Conservation (phyloP, 2,113 vertebrate genomes). For the Bufo gargarizans region DNA sequence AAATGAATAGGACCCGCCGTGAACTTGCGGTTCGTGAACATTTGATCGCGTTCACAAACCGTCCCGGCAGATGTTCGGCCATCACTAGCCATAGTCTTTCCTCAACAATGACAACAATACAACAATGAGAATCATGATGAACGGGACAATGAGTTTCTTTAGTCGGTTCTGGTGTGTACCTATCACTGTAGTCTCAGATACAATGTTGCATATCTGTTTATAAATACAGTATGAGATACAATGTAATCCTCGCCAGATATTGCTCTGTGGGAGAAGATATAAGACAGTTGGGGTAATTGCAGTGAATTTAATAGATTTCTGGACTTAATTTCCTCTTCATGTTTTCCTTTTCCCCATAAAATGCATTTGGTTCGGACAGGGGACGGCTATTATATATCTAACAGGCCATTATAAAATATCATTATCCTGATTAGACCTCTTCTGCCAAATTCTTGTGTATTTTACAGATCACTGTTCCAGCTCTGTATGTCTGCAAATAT, state of each 20-base stretch:
- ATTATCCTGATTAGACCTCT: constrained; percentile 9
- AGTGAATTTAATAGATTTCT: constrained; percentile 6
- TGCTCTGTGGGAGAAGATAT: no score
- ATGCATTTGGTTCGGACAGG: constrained; percentile 25
- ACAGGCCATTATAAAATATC: constrained; percentile 8
- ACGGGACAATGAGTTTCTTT: no score
- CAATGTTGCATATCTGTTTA: background rate
- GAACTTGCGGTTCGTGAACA: no score
- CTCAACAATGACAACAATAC: no score
- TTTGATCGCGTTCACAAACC: no score
- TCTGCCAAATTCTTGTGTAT: constrained; percentile 38
- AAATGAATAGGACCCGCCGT: no score
- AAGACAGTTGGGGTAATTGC: background rate
- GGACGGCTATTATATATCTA: constrained; percentile 31
- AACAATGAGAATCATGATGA: no score
- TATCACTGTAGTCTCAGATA: background rate
- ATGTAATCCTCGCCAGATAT: background rate
- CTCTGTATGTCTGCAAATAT: constrained; percentile 20
- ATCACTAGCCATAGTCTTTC: no score
- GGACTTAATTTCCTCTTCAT: constrained; percentile 1
- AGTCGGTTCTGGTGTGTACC: no score
- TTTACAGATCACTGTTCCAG: constrained; percentile 15
- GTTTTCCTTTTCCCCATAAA: constrained; percentile 10
- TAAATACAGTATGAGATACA: background rate
- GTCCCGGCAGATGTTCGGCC: no score